These are phyloP conservation scores for Hipparchia sbordonii DNA, from an alignment of 2,888 invertebrate genomes.

Conservation along the genomic window DNA sequence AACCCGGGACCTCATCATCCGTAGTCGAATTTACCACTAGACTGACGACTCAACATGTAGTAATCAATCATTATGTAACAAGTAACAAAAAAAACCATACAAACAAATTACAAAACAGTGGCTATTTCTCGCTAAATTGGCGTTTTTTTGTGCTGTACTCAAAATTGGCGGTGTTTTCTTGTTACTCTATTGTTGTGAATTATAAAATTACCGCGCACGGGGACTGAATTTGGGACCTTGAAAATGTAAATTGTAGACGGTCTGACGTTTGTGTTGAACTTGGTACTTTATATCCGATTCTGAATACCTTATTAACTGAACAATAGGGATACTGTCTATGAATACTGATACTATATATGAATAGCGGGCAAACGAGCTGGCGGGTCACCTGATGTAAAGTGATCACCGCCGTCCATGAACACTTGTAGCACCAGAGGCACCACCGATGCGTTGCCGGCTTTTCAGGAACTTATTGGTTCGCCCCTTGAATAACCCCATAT, in stretches of 20 bases:
- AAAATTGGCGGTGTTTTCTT: constrained; percentile 32
- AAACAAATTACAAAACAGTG: constrained; percentile 8
- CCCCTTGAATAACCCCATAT: too few relatives aligned
- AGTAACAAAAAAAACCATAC: constrained; percentile 1
- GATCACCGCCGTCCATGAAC: too few relatives aligned
- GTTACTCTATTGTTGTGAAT: constrained; percentile 32
- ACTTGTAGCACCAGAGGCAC: too few relatives aligned
- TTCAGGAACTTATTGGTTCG: too few relatives aligned
- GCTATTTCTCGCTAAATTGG: constrained; percentile 2
- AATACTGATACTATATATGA: neutral
- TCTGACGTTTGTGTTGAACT: constrained; percentile 11
- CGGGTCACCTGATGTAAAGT: too few relatives aligned
- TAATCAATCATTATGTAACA: constrained; percentile 16
- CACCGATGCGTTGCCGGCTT: too few relatives aligned
- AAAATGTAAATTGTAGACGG: constrained; percentile 36
- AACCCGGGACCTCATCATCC: too few relatives aligned
- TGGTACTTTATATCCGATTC: neutral
- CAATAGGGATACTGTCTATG: neutral
- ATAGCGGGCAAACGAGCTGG: too few relatives aligned
- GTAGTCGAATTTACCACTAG: too few relatives aligned
- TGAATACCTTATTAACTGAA: neutral
- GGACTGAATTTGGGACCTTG: constrained; percentile 54
- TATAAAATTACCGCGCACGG: constrained; percentile 40
- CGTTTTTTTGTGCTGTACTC: neutral
- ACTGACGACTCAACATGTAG: too few relatives aligned